Evolutionary conservation across 2,113 vertebrate species (phyloP).

Genomic region (Pachyramphus minor): DNA sequence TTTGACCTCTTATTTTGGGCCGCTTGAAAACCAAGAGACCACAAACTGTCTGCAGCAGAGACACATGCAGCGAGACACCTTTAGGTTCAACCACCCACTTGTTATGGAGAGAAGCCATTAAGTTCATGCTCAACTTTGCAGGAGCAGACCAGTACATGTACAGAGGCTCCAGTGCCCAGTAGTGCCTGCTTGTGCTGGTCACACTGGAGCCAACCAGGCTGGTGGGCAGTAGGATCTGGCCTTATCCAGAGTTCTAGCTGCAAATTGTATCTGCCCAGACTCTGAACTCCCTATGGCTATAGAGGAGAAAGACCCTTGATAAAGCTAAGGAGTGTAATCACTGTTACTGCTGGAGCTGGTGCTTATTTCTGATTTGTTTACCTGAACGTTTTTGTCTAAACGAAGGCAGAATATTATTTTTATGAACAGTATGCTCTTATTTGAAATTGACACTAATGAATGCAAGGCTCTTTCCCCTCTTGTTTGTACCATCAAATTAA

Average conservation of each 20-base stretch:
- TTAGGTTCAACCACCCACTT: not conserved
- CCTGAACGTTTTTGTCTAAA: slow-evolving; percentile 21
- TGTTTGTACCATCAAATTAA: slow-evolving; percentile 63
- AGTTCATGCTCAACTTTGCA: not conserved
- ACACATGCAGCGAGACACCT: accelerated
- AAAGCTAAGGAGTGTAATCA: not conserved
- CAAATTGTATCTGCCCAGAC: not conserved
- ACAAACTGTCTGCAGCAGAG: not conserved
- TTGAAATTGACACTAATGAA: slow-evolving; percentile 62
- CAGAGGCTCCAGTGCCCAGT: not conserved
- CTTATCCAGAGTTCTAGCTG: not conserved
- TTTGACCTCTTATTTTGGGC: not conserved
- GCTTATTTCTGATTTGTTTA: slow-evolving; percentile 47
- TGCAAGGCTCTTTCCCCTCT: slow-evolving; percentile 47
- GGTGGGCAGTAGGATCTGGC: not conserved
- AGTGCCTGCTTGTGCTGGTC: not conserved
- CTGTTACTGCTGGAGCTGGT: not conserved
- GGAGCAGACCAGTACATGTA: accelerated
- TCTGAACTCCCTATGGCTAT: not conserved
- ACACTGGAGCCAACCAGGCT: not conserved
- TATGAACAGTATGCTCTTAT: slow-evolving; percentile 6
- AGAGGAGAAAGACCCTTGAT: not conserved
- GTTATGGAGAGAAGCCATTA: not conserved
- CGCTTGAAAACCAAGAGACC: not conserved
- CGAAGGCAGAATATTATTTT: slow-evolving; percentile 31